A percentile compares a stretch with the other conserved stretches of the same genome.
phyloP scores from a whole-genome alignment of 2,797 vertebrate species.

The Gallinago solitaria region DNA sequence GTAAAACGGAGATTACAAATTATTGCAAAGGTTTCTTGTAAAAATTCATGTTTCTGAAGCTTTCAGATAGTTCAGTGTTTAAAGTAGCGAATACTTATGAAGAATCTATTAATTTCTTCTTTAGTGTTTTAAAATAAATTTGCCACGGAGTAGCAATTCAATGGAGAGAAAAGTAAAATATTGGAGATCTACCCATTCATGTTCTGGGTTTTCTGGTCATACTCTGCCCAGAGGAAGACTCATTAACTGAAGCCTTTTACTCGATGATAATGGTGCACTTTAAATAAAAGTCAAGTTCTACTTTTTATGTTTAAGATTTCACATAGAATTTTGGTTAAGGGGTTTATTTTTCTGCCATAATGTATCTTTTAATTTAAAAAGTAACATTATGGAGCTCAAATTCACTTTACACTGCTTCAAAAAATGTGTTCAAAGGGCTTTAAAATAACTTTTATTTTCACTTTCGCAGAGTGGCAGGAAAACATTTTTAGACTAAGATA shows the following conservation, averaged over 20 bases:
- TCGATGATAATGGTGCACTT: background rate
- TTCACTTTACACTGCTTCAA: background rate
- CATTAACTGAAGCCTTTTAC: background rate
- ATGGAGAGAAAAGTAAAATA: background rate
- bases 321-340: background rate
- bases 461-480: background rate
- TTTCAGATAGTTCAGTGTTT: background rate
- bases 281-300: background rate
- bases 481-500: background rate
- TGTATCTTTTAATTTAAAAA: background rate
- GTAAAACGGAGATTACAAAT: background rate
- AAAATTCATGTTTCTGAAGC: background rate
- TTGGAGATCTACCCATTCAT: background rate
- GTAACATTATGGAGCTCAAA: background rate
- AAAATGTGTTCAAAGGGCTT: background rate
- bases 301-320: background rate
- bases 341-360: background rate
- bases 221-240: background rate
- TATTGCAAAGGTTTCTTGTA: background rate
- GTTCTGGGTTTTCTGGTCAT: background rate
- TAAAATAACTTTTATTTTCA: background rate
- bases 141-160: background rate
- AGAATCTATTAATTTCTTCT: background rate
- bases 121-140: background rate
- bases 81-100: background rate